Evolutionary conservation across 2,888 invertebrate genomes (phyloP), one percentile per base, ranked within the genome.

Genomic region (Villa cingulata): DNA sequence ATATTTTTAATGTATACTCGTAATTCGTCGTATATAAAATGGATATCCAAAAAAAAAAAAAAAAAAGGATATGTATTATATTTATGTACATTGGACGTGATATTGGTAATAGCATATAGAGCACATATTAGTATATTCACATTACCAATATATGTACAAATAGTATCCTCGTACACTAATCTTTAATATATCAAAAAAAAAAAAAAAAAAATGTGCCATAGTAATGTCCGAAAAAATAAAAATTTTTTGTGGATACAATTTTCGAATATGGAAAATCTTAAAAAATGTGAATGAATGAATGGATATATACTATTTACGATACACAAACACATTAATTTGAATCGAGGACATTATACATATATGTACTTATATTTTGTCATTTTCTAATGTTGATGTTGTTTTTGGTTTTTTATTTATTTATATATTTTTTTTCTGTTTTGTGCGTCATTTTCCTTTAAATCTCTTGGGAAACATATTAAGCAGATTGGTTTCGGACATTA

Each of bases 401-500:
- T n/a, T n/a, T n/a, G n/a, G n/a, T n/a, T n/a, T n/a, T n/a, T n/a
- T n/a, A n/a, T n/a, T n/a, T n/a, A n/a, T n/a, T n/a, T n/a, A n/a
- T n/a, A n/a, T n/a, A n/a, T n/a, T n/a, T n/a, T n/a, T n/a, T n/a
- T n/a, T n/a, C n/a, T n/a, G n/a, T n/a, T n/a, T n/a, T n/a, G n/a
- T n/a, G n/a, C n/a, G n/a, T n/a, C n/a, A n/a, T n/a, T n/a, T n/a
- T n/a, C n/a, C n/a, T n/a, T 45, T 37, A 43, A 51, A 37, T 51
- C 51, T 45, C 51, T 27, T 34, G 51, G 48, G 51, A 49, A 49
- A 47, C 42, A 48, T 51, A 51, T 41, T 23, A 48, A 49, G 49
- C 51, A 51, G 51, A 51, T 51, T 51, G 51, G 51, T 48, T 51
- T 48, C 45, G 46, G 46, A 48, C 51, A 48, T 51, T 48, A 37